Evolutionary conservation across 92 coral and sea anemone species (phyloP), one percentile per base, ranked within the genome.

Genomic region (Heteractis magnifica): DNA sequence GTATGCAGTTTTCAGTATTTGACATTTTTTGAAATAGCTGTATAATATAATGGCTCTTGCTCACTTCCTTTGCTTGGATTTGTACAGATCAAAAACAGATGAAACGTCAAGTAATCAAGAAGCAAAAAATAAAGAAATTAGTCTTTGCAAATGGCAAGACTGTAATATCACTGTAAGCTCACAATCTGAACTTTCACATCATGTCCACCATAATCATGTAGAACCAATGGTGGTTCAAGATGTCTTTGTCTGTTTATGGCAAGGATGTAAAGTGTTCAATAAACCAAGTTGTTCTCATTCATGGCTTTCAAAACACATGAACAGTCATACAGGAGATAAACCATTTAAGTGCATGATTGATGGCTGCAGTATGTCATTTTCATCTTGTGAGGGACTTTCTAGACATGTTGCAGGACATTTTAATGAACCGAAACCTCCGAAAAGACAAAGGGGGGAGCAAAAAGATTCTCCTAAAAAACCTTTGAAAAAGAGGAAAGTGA

Each of bases 331-430:
- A 14, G 99, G 99, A 49, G 98, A 89, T 59, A 97, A 97, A 70
- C 99, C 99, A 9, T 97, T 92, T 77, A 97, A 97, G 60, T 97
- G 99, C 81, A 91, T 97, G 87, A 94, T 97, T 41, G 92, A 95
- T 81, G 98, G 98, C 7, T 97, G 99, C 64, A 79, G 90, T 11
- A 65, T 94, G 92, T 90, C 99, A 4, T 97, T 97, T 89, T 88
- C 99, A 52, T 94, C 99, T 44, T 89, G 92, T 77, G 94, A 93
- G 79, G 99, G 98, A 14, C 93, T 97, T 10, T 98, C 99, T 8
- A 77, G 99, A 65, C 99, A 97, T 88, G 99, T 97, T 52, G 95
- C 99, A 2, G 91, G 93, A 65, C 99, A 97, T 86, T 94, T 97
- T 81, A 91, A 90, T 84, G 99, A 97, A 56, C 89, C 92, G 16